Conservation (phyloP, 2,888 invertebrate genomes). For the Chorisops tibialis region DNA sequence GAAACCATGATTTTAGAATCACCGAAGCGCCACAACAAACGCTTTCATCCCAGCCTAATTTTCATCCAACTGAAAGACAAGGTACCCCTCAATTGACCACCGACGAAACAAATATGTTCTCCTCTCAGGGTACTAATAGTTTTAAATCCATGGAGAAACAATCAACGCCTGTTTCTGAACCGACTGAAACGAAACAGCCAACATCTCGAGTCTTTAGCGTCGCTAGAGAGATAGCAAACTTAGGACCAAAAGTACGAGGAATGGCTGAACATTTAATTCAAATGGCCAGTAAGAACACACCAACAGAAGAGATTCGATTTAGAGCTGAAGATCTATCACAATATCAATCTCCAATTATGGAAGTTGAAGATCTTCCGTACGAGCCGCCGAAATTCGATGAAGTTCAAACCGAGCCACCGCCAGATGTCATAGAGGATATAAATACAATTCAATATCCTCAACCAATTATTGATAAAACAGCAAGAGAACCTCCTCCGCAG, state of each 20-base stretch:
- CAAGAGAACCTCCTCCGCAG: slow-evolving; percentile 1
- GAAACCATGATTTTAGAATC: no score
- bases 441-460: neutral
- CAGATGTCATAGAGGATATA: neutral
- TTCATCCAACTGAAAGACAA: no score
- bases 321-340: slow-evolving; percentile 12
- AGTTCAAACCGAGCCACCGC: neutral
- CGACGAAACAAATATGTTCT: no score
- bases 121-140: no score
- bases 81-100: no score
- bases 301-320: neutral
- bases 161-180: no score
- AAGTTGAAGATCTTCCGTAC: neutral
- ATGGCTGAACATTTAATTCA: slow-evolving; percentile 18
- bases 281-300: neutral
- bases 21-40: no score
- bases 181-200: neutral
- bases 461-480: slow-evolving; percentile 8
- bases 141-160: no score
- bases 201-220: neutral
- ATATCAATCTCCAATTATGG: slow-evolving; percentile 1
- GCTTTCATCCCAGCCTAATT: no score
- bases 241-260: slow-evolving; percentile 8
- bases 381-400: neutral
- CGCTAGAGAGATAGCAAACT: slow-evolving; percentile 12